phyloP scores from a whole-genome alignment of 2,888 invertebrate genomes.

The Hyalella azteca region DNA sequence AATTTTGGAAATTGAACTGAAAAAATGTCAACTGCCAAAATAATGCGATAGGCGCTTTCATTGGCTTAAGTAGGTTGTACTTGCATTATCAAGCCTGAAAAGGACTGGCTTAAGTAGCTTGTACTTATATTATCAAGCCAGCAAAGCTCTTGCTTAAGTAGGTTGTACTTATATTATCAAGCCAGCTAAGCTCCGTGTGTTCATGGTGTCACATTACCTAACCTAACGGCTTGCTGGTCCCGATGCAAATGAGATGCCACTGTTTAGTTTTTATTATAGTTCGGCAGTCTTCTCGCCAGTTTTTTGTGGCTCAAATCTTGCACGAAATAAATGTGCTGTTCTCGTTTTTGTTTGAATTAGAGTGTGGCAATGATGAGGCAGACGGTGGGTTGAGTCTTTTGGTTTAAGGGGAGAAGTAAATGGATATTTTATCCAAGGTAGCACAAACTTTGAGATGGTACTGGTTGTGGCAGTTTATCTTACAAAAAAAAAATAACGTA shows the following conservation, averaged over 20 bases:
- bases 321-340: background rate
- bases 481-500: too few species aligned
- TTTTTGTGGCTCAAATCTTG: background rate
- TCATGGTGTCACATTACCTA: slow-evolving; percentile 19
- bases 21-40: too few species aligned
- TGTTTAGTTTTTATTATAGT: background rate
- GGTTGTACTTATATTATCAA: too few species aligned
- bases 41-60: too few species aligned
- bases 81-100: too few species aligned
- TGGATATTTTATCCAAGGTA: background rate
- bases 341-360: background rate
- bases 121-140: too few species aligned
- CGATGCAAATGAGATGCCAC: background rate
- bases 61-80: too few species aligned
- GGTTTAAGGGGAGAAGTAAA: background rate
- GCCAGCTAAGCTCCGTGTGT: background rate
- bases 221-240: background rate
- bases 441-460: too few species aligned
- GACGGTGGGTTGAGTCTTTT: background rate
- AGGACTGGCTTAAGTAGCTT: too few species aligned
- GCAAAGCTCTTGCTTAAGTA: too few species aligned
- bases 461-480: too few species aligned
- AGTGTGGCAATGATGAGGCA: background rate
- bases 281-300: background rate
- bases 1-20: too few species aligned